Base-by-base conservation (phyloP, 2,888 invertebrate species). In the Heliconius charithonia region DNA sequence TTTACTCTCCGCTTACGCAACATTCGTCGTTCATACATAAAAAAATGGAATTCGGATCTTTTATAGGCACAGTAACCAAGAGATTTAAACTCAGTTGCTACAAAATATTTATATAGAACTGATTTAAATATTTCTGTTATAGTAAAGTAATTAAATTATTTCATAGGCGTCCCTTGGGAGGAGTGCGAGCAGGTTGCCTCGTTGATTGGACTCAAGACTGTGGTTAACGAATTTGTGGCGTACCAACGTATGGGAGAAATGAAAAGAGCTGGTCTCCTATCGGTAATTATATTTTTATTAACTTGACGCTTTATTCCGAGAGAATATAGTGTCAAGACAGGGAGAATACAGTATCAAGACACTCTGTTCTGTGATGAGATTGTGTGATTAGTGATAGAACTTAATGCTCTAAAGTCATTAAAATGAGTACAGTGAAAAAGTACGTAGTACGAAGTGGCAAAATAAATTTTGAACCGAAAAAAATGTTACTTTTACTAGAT, bases 141-240 rank as follows among this genome's bases (percentile, higher is more conserved):
- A 19, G 1, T 56, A 9, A 22, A 22, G 19, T 56, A 22, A 22
- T n/a, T 32, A 67, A 4, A 27, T 25, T 9, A 3, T 27, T 16
- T 83, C 83, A 0, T 85, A 95, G 95, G 97, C 0, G 96, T 97
- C 0, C 96, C 96, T 0, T 97, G 97, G 97, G 93, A 95, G 0
- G 97, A 98, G 83, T 97, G 97, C 81, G 96, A 97, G 85, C 89
- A 95, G 41, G 98, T 99, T 0, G 99, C 97, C 0, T 96, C 96
- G 56, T 95, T 99, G 13, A 97, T 99, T 69, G 99, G 99, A 0
- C 92, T 98, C 29, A 99, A 99, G 93, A 98, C 97, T 0, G 97
- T 98, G 25, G 96, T 98, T 25, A 99, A 99, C 87, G 99, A 99
- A 90, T 99, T 99, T 89, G 97, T 98, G 0, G 99, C 99, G 0